Percentiles rank a stretch among this genome's conserved stretches.
These are phyloP conservation scores for Therioaphis trifolii DNA, from an alignment of 2,888 invertebrate genomes.

Conservation along the genomic window DNA sequence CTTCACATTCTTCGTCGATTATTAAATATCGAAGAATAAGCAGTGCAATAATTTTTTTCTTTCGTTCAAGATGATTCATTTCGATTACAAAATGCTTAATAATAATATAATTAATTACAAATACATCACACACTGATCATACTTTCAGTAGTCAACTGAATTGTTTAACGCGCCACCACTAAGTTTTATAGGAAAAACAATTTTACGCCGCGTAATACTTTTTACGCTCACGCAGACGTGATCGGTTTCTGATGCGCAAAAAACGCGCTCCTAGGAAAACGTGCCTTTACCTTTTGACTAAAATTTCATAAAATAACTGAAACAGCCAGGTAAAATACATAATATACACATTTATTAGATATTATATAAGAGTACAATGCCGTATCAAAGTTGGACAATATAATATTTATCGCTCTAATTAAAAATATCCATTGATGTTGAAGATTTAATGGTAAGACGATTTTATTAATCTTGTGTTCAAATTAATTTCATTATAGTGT, in stretches of 20 bases:
- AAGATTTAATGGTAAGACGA: too few species aligned
- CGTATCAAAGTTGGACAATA: too few species aligned
- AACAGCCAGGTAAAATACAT: too few species aligned
- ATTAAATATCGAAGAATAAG: conserved; percentile 37
- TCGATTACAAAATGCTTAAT: conserved; percentile 15
- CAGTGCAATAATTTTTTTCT: conserved; percentile 38
- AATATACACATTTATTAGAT: too few species aligned
- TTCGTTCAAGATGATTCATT: conserved; percentile 29
- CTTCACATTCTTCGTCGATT: conserved; percentile 37
- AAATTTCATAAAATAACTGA: too few species aligned
- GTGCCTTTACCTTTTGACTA: too few species aligned
- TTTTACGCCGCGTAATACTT: conserved; percentile 25
- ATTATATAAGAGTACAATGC: too few species aligned
- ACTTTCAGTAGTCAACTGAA: conserved; percentile 28
- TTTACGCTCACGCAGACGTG: conserved; percentile 22
- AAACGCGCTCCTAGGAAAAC: not conserved
- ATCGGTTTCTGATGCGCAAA: conserved; percentile 21
- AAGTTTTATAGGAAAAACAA: conserved; percentile 25
- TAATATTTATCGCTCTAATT: too few species aligned
- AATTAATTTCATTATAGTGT: too few species aligned
- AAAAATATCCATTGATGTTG: too few species aligned
- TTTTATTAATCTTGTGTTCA: too few species aligned
- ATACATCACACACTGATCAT: conserved; percentile 22
- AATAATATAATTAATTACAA: conserved; percentile 19
- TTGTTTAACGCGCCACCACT: conserved; percentile 25